Evolutionary conservation across 2,797 vertebrate genomes (phyloP), one percentile per base, ranked within the genome.

Genomic region (Coranthus polyacanthus): DNA sequence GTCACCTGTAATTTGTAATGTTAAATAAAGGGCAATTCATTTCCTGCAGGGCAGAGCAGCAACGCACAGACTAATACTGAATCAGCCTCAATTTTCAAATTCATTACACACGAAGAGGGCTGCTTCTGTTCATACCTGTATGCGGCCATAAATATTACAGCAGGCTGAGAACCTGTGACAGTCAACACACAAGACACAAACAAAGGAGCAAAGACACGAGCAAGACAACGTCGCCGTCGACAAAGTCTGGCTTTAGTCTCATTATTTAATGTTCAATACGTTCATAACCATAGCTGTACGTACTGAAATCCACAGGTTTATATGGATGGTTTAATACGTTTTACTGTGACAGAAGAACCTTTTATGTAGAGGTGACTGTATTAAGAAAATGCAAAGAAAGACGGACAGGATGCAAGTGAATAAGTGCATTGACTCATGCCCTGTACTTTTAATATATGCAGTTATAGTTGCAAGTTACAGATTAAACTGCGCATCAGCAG

Each of bases 1-100:
- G 87, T 87, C 84, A 89, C 86, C 88, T 90, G 89, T 91, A 91
- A 92, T 94, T 91, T 90, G 89, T 90, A 89, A 91, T 86, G 91
- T 91, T 93, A 92, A 94, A 90, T 91, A 92, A 92, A 90, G 89
- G 91, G 83, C 91, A 91, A 91, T 93, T 93, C 84, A 93, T 92
- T 93, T 92, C 91, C 91, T 90, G 88, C 89, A 57, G 88, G 86
- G 87, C 77, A 41, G 71, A 90, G 82, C 78, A 63, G 67, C 65
- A 67, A 74, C 75, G 58, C 77, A 82, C 26, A 29, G 75, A 81
- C 82, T 75, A 84, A 88, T 84, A 86, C 84, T 87, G 81, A 75
- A 82, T 72, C 82, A 82, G 78, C 56, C 79, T 65, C 68, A 72
- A 29, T 61, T 83, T 85, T 86, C 77, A 87, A 89, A 92, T 91